These are phyloP conservation scores for Odontamblyopus lacepedii DNA, from an alignment of 2,797 vertebrate genomes.

Conservation along the genomic window DNA sequence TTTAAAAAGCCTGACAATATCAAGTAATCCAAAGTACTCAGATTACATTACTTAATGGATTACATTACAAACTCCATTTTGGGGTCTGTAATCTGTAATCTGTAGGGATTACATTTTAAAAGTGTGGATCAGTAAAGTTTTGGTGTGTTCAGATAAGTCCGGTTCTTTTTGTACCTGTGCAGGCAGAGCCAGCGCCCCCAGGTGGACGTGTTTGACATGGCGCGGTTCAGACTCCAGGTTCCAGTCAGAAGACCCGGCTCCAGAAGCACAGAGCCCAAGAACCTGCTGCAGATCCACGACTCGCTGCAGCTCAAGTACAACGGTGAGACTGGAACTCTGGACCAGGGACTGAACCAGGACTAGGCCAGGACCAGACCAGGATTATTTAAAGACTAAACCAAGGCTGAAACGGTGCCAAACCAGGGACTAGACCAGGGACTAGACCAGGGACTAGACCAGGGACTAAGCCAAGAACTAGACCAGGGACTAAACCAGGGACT, in stretches of 20 bases:
- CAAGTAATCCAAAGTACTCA: no score
- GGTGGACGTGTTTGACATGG: constrained; percentile 89
- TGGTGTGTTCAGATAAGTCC: no score
- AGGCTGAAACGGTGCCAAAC: neutral
- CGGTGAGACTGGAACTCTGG: constrained; percentile 59
- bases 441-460: no score
- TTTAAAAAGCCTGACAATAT: no score
- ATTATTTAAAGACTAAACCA: neutral
- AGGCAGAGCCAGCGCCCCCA: constrained; percentile 76
- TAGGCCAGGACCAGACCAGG: neutral
- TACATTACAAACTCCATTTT: no score
- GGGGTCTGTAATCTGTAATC: no score
- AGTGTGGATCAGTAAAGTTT: no score
- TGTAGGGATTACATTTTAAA: no score
- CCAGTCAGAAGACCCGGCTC: constrained; percentile 79
- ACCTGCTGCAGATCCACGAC: constrained; percentile 80
- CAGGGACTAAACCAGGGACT: no score
- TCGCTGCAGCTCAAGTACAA: constrained; percentile 82
- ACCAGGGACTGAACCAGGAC: neutral
- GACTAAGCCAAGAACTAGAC: no score
- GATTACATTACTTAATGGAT: no score
- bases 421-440: no score
- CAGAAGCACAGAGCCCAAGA: constrained; percentile 72
- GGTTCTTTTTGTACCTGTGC: neutral
- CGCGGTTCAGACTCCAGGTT: constrained; percentile 84